Evolutionary conservation across 2,113 vertebrate genomes (phyloP), one percentile per base, ranked within the genome.

Genomic region (Pitta sordida): DNA sequence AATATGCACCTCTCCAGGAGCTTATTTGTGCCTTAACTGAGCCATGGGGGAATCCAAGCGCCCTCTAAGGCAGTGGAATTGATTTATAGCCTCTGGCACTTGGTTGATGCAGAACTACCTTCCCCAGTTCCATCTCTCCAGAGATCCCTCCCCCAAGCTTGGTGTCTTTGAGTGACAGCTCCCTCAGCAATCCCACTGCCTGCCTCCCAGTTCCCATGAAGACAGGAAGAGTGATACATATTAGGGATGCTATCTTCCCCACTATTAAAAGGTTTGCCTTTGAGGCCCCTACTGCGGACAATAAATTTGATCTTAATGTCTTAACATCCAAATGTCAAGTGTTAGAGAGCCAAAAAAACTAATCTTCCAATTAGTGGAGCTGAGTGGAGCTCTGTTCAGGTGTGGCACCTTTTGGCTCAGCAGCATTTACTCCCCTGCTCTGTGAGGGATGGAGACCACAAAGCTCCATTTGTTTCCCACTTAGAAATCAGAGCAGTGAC

Each of bases 21-120:
- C 78, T 89, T 86, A 70, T 88, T 24, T 85, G 77, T 89, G 93
- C 86, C 36, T 95, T 64, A 83, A 78, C 74, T 24, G 65, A 85
- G 81, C 59, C 74, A 32, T 2, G 5, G 39, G 88, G 70, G 84
- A 94, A 91, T 49, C 58, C 74, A 83, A n/a, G 74, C 2, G 3
- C n/a, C 77, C 90, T 88, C 83, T 84, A 59, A 30, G 6, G 80
- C n/a, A 94, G 49, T 10, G 64, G 68, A 80, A 91, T 15, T 56
- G 52, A 91, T 78, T 75, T 51, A 52, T 30, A 78, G 91, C 65
- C 74, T 49, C 63, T 39, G 71, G 85, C 46, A 59, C 36, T 46
- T 55, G 86, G 70, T 27, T 76, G 55, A 84, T n/a, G 32, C 78
- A 92, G 44, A 91, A 53, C 49, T 16, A 44, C 37, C 65, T 32